Evolutionary conservation across 2,888 invertebrate genomes (phyloP), one percentile per base, ranked within the genome.

Genomic region (Teleogryllus oceanicus): DNA sequence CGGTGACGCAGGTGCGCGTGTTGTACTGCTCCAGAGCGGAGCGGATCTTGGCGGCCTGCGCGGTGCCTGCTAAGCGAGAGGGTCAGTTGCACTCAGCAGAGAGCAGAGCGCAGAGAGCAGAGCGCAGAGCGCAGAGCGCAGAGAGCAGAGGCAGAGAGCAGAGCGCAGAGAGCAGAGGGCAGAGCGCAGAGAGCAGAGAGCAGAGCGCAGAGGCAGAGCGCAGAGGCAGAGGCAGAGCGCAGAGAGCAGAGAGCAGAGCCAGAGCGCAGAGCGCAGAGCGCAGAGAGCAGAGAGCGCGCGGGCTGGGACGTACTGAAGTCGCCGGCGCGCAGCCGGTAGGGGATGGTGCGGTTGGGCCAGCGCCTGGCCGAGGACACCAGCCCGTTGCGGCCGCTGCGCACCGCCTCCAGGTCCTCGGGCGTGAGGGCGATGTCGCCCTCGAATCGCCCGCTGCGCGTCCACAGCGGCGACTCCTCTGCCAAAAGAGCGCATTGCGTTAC

Each of bases 361-460:
- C 88, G 86, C 80, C 87, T 88, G 16, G 87, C 84, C 2, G 84
- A 86, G n/a, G 86, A 86, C 24, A 85, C 85, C 2, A 90, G 83
- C 0, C 89, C 90, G 82, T 89, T 89, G 21, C 89, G 62, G n/a
- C 62, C 62, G n/a, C 16, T 4, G 16, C 62, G 62, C 16, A 12
- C 3, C 3, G 62, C 62, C 16, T 18, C 87, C 2, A 84, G 84
- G 16, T 82, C 78, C 11, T 83, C 2, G 83, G 83, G 12, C 88
- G 79, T 83, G 81, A 80, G 83, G 84, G 89, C 8, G 86, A 90
- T 89, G 81, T 90, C 90, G 3, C 90, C 89, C 84, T 90, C 89
- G 82, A 89, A 89, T 81, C 88, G 84, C 11, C 88, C 86, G 20
- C 89, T 89, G 18, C 87, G 84, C 83, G 89, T 89, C 88, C 89